Base-by-base conservation (phyloP, 1,140 invertebrate genomes). In the Cyclina sinensis region DNA sequence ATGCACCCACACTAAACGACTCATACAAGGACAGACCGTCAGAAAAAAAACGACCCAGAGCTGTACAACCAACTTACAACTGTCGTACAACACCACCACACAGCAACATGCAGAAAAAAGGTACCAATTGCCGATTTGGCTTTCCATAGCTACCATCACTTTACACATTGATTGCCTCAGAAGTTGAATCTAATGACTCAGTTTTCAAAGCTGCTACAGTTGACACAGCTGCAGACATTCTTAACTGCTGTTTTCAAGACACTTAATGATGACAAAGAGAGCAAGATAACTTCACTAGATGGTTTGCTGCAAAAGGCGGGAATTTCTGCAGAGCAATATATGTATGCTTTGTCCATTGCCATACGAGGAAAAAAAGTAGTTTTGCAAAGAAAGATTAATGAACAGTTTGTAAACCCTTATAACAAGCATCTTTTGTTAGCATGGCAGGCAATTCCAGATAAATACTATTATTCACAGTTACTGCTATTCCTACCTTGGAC, bases 41-140 rank as follows among this genome's bases (percentile, higher is more conserved):
- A n/a, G n/a, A n/a, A n/a, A n/a, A n/a, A n/a, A n/a, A n/a, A n/a
- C n/a, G n/a, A n/a, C n/a, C n/a, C n/a, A n/a, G n/a, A n/a, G n/a
- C n/a, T n/a, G n/a, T n/a, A n/a, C n/a, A n/a, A n/a, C n/a, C n/a
- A n/a, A n/a, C n/a, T n/a, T n/a, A n/a, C n/a, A n/a, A n/a, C n/a
- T n/a, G n/a, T n/a, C n/a, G n/a, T n/a, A n/a, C n/a, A n/a, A n/a
- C n/a, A n/a, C 74, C 21, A 54, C 27, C n/a, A 48, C 37, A 43
- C 37, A 76, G 7, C 35, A 43, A 43, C 18, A 12, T 35, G 39
- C n/a, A 48, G 32, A 54, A 79, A 48, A 70, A 24, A 32, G 81
- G 62, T 24, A 83, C n/a, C 12, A 35, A 39, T n/a, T 83, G 59
- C 35, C n/a, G 81, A 46, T 83, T 43, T 68, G 39, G 39, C 24